Evolutionary conservation across 37 sponge, comb jelly and placozoan genomes (phyloP), one percentile per base, ranked within the genome.

Genomic region (Chondrosia reniformis): DNA sequence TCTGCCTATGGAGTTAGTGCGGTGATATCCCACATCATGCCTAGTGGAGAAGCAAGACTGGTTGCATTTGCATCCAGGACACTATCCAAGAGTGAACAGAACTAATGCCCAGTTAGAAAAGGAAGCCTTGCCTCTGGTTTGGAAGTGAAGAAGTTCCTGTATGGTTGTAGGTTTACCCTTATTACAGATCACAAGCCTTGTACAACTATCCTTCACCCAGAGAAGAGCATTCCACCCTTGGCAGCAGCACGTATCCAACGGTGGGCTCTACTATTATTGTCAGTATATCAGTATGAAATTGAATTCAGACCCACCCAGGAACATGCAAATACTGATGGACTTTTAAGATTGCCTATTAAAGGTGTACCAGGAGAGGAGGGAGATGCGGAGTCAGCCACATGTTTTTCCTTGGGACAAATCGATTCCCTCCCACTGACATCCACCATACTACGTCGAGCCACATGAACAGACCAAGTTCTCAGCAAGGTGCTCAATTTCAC

Each of bases 1-100:
- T 64, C 66, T 4, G 33, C 33, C 1, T 64, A 64, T 7, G 66
- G 66, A 4, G 33, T 64, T 3, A 34, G 66, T 4, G 66, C 66
- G n/a, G n/a, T n/a, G n/a, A 56, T 56, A 21, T 64, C 66, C 31
- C 66, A 64, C 36, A 13, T 13, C 66, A 4, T 30, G 4, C 66
- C 66, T 33, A 13, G 33, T 10, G 33, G 66, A 4, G 27, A 3
- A 8, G 58, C n/a, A 10, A n/a, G 33, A 32, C 66, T 7, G 3
- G 33, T 64, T 13, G 34, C 66, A 2, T 64, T 30, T 64, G 66
- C 66, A 8, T 64, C 66, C 2, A n/a, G 66, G 34, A 64, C 66
- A 64, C 66, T 64, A 4, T 30, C 8, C 4, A n/a, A 4, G 33
- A 64, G 8, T 10, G 66, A 64, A 28, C 25, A 7, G 66, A 64